Conservation (phyloP, 2,113 vertebrate genomes). For the Caracal caracal region DNA sequence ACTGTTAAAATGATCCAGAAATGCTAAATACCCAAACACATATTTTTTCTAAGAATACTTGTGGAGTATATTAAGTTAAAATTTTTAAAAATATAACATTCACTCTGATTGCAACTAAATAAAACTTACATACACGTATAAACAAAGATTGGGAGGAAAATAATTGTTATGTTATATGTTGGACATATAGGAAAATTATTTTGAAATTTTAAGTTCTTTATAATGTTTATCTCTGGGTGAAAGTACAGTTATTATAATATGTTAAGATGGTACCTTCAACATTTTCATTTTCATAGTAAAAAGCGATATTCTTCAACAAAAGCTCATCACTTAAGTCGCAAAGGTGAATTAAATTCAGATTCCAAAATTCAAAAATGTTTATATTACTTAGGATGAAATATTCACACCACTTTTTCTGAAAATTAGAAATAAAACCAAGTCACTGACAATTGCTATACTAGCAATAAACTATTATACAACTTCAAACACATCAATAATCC, state of each 20-base stretch:
- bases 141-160: background rate
- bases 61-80: background rate
- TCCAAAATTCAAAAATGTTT: conserved; percentile 20
- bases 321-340: conserved; percentile 80
- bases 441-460: background rate
- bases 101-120: background rate
- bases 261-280: conserved; percentile 69
- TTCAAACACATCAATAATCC: background rate
- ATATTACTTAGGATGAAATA: conserved; percentile 70
- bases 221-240: background rate
- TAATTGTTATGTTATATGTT: background rate
- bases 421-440: conserved; percentile 59
- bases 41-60: background rate
- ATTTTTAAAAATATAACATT: background rate
- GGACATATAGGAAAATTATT: background rate
- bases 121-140: background rate
- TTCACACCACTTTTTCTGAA: conserved; percentile 78
- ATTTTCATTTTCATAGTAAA: conserved; percentile 80
- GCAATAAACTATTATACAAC: background rate
- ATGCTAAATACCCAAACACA: background rate
- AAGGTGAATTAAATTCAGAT: conserved; percentile 77
- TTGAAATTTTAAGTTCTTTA: background rate
- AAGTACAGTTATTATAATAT: background rate
- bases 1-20: conserved; percentile 15
- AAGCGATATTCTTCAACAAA: conserved; percentile 82